phyloP scores from a whole-genome alignment of 2,888 invertebrate genomes.

The Hedychridium roseum region DNA sequence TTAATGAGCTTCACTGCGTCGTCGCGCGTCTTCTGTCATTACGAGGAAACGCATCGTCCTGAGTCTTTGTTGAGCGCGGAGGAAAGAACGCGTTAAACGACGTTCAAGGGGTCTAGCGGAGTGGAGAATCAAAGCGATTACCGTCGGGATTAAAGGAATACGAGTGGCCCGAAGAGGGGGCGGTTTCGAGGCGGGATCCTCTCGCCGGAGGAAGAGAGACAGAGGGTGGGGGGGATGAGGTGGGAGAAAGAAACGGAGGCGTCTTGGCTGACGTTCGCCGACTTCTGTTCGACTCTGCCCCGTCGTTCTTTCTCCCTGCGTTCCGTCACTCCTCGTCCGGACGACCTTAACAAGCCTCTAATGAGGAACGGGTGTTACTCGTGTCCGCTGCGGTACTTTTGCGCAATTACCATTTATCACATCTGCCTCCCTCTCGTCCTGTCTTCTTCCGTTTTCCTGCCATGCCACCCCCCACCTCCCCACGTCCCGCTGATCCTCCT shows the following conservation, averaged over 20 bases:
- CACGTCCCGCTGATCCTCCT: background rate
- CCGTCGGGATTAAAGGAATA: slow-evolving; percentile 20
- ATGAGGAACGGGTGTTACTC: slow-evolving; percentile 60
- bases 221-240: slow-evolving; percentile 21
- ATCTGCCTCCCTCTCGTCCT: slow-evolving; percentile 29
- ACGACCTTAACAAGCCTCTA: slow-evolving; percentile 56
- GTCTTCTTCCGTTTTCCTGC: background rate
- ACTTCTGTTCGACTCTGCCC: slow-evolving; percentile 29
- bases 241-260: no score
- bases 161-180: slow-evolving; percentile 10
- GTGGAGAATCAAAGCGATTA: slow-evolving; percentile 14
- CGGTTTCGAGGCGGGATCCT: no score
- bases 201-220: slow-evolving; percentile 11
- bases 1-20: no score
- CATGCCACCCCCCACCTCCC: background rate
- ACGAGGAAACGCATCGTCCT: no score
- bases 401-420: slow-evolving; percentile 58
- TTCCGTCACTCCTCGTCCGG: slow-evolving; percentile 50
- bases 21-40: no score
- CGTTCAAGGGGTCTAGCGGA: no score
- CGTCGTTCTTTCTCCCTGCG: slow-evolving; percentile 31
- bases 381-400: slow-evolving; percentile 52
- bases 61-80: no score
- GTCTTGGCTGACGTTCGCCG: slow-evolving; percentile 26
- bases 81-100: no score